These are phyloP conservation scores for Alligator sinensis DNA, from an alignment of 2,113 vertebrate species.

Conservation along the genomic window DNA sequence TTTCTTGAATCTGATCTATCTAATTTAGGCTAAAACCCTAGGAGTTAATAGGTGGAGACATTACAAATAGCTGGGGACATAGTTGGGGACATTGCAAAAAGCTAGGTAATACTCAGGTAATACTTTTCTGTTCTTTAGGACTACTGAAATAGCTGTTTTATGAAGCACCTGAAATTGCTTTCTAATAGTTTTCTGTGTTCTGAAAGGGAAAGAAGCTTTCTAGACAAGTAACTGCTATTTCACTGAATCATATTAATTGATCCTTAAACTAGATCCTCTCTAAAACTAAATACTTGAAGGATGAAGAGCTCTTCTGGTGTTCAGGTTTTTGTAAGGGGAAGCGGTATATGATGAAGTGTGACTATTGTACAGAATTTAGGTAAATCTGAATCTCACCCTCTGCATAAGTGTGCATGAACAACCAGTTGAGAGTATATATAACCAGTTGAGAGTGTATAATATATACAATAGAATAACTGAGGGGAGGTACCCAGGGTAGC, in stretches of 20 bases:
- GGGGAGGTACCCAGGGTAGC: too few species aligned
- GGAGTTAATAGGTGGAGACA: neutral
- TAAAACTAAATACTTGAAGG: neutral
- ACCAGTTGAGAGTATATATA: neutral
- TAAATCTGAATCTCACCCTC: neutral
- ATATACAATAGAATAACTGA: constrained; percentile 3
- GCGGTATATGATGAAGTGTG: neutral
- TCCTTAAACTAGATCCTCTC: neutral
- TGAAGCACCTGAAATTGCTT: neutral
- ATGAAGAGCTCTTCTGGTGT: neutral
- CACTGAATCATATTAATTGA: neutral
- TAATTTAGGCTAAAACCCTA: constrained; percentile 17
- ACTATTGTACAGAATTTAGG: neutral
- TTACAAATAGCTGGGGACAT: neutral
- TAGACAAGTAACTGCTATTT: neutral
- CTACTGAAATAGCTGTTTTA: neutral
- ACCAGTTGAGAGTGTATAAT: neutral
- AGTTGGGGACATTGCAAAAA: neutral
- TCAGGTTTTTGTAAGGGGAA: neutral
- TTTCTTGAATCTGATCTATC: neutral
- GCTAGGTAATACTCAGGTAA: neutral
- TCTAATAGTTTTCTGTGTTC: neutral
- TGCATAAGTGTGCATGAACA: neutral
- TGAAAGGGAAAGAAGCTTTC: neutral
- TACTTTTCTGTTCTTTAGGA: neutral